Conservation (phyloP, 92 coral and sea anemone species). For the Umimayanthus kanabou region DNA sequence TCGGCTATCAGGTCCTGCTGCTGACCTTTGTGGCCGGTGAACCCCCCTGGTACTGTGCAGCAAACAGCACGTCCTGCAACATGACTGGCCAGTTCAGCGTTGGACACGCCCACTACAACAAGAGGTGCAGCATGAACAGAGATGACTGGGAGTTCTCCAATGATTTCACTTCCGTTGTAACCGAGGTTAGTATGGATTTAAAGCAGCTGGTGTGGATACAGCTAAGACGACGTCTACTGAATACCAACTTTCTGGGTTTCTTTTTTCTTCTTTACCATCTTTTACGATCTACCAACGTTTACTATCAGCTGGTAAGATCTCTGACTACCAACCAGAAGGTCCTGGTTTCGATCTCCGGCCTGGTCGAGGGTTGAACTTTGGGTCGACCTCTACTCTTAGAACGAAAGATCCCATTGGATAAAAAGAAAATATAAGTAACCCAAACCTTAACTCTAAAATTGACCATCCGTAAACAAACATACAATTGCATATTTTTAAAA, state of each 20-base stretch:
- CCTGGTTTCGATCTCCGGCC: too few species aligned
- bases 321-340: too few species aligned
- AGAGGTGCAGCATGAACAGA: slow-evolving; percentile 30
- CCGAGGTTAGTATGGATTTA: slow-evolving; percentile 53
- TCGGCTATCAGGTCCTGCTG: slow-evolving; percentile 53
- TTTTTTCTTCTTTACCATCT: neutral
- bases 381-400: too few species aligned
- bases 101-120: slow-evolving; percentile 50
- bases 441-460: too few species aligned
- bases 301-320: neutral
- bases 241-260: too few species aligned
- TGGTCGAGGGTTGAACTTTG: too few species aligned
- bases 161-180: slow-evolving; percentile 74
- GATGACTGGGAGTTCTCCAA: slow-evolving; percentile 75
- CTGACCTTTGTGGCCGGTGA: slow-evolving; percentile 78
- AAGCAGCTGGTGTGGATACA: neutral
- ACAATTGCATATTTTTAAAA: too few species aligned
- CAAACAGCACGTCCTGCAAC: slow-evolving; percentile 65
- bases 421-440: too few species aligned
- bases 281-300: neutral
- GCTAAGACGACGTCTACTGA: neutral
- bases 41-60: slow-evolving; percentile 79
- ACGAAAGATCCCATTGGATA: too few species aligned
- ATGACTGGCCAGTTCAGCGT: slow-evolving; percentile 71
- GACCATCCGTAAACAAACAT: too few species aligned